Evolutionary conservation across 1,140 invertebrate species (phyloP).

Genomic region (Drosophila oshimai): DNA sequence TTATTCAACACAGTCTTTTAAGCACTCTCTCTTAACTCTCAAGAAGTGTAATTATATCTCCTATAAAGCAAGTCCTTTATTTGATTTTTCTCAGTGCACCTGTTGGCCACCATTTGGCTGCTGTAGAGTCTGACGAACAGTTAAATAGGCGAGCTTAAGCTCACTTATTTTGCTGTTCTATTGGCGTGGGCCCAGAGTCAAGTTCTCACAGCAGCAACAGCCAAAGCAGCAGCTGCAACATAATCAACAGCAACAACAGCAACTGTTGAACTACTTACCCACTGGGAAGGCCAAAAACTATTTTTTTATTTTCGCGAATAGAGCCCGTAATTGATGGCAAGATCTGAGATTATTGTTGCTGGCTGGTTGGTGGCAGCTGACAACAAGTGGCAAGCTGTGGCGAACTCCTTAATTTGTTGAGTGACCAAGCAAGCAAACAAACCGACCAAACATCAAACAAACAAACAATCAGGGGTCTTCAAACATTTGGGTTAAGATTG

Average conservation of each 20-base stretch:
- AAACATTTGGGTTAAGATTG: conserved; percentile 63
- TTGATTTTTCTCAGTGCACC: not conserved
- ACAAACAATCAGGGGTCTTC: conserved; percentile 34
- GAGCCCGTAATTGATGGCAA: conserved; percentile 51
- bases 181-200: conserved; percentile 45
- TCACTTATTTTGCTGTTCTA: conserved; percentile 13
- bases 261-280: conserved; percentile 54
- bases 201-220: conserved; percentile 32
- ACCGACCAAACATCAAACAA: conserved; percentile 19
- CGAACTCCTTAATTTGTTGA: conserved; percentile 65
- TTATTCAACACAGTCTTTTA: no score
- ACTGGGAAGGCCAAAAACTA: conserved; percentile 47
- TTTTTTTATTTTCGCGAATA: conserved; percentile 16
- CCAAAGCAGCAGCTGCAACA: conserved; percentile 25
- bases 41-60: no score
- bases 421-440: conserved; percentile 70
- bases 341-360: conserved; percentile 27
- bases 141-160: conserved; percentile 21
- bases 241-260: conserved; percentile 27
- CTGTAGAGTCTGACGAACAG: conserved; percentile 10
- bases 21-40: no score
- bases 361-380: conserved; percentile 17
- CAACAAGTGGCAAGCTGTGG: conserved; percentile 45
- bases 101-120: conserved; percentile 5
- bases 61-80: not conserved